Percentiles rank a stretch among this genome's conserved stretches.
These are phyloP conservation scores for Pterocles orientalis DNA, from an alignment of 2,113 vertebrate genomes.

Conservation along the genomic window DNA sequence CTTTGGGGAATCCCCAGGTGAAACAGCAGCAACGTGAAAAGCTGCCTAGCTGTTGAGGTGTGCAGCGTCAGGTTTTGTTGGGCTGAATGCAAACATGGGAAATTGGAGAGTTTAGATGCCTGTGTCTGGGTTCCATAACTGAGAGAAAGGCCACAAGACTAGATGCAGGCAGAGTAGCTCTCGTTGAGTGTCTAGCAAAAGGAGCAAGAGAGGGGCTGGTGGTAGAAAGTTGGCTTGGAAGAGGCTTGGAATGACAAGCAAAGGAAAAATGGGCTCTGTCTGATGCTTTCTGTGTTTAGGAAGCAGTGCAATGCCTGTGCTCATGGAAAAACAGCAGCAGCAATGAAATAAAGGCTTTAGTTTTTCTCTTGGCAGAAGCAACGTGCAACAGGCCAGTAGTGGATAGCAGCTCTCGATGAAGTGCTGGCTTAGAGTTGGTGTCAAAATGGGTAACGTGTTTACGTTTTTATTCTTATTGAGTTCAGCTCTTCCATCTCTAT, in stretches of 20 bases:
- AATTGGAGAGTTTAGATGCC: neutral
- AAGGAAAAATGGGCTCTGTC: neutral
- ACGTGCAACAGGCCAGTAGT: neutral
- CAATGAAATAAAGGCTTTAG: neutral
- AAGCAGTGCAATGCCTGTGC: neutral
- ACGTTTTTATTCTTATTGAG: neutral
- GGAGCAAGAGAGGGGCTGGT: neutral
- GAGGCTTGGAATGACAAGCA: neutral
- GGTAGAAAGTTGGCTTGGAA: neutral
- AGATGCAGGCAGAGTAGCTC: neutral
- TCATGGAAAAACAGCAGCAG: neutral
- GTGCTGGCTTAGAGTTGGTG: neutral
- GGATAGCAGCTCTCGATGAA: neutral
- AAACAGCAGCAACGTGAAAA: neutral
- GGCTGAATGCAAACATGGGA: fast-evolving
- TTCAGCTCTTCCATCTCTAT: neutral
- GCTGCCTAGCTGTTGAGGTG: neutral
- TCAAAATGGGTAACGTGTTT: neutral
- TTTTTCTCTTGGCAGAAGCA: neutral
- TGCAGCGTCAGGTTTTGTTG: neutral
- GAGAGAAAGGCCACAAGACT: neutral
- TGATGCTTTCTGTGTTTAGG: neutral
- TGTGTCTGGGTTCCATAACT: neutral
- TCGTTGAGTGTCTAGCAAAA: neutral
- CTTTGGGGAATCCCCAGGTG: neutral